Percentiles rank a stretch among this genome's conserved stretches.
Evolutionary conservation across 2,888 invertebrate genomes (phyloP).

Genomic region (Sussaba pulchella): DNA sequence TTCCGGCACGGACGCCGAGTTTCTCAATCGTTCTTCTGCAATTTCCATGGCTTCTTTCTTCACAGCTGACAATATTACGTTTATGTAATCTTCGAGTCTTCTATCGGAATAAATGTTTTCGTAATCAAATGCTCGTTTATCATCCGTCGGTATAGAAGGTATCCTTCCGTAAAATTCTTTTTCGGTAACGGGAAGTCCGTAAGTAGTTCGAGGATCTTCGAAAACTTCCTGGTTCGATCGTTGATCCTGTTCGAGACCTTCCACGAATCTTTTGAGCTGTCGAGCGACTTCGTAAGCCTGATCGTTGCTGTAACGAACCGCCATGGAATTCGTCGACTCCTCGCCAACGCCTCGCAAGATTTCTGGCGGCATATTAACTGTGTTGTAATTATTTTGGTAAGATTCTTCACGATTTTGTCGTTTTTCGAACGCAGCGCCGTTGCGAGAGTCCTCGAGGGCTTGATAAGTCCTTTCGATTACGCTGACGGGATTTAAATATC

Average conservation of each 20-base stretch:
- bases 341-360: background rate
- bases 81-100: slow-evolving; percentile 31
- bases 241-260: slow-evolving; percentile 4
- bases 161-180: background rate
- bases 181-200: background rate
- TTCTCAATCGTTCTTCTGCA: slow-evolving; percentile 19
- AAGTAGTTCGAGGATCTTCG: background rate
- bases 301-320: background rate
- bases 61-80: slow-evolving; percentile 44
- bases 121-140: background rate
- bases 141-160: background rate
- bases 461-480: slow-evolving; percentile 74
- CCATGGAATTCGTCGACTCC: background rate
- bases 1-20: background rate
- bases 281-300: slow-evolving; percentile 19
- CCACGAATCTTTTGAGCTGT: slow-evolving; percentile 28
- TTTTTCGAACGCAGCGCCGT: background rate
- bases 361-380: background rate
- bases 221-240: background rate
- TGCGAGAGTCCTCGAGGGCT: slow-evolving; percentile 55
- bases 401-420: background rate
- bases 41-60: slow-evolving; percentile 46
- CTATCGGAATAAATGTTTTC: background rate
- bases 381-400: background rate
- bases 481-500: slow-evolving; percentile 66